Conservation (phyloP, 2,113 vertebrate species). For the Embiotoca jacksoni region DNA sequence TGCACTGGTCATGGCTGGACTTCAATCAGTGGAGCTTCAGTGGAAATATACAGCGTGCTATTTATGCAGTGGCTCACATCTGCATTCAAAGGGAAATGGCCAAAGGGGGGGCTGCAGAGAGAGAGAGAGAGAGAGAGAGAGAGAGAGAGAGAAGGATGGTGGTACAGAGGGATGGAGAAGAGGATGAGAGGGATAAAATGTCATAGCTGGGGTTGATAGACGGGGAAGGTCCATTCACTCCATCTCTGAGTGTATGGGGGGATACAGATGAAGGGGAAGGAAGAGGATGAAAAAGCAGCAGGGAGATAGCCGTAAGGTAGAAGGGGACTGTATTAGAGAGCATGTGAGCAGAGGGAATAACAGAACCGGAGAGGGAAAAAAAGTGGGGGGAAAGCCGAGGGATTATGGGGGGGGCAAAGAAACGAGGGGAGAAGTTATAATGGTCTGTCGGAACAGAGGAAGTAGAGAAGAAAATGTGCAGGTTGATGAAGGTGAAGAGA, state of each 20-base stretch:
- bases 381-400: conserved; percentile 20
- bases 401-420: conserved; percentile 53
- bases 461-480: conserved; percentile 41
- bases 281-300: conserved; percentile 58
- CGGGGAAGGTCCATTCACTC: conserved; percentile 64
- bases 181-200: conserved; percentile 76
- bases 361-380: conserved; percentile 6
- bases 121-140: conserved; percentile 23
- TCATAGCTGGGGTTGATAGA: conserved; percentile 66
- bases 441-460: conserved; percentile 40
- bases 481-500: conserved; percentile 64
- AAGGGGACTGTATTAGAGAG: conserved; percentile 50
- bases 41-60: conserved; percentile 63
- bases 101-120: conserved; percentile 7
- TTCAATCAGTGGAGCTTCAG: conserved; percentile 64
- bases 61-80: conserved; percentile 70
- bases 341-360: conserved; percentile 36
- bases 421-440: conserved; percentile 53
- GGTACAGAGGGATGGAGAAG: conserved; percentile 46
- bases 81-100: conserved; percentile 67
- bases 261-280: conserved; percentile 61
- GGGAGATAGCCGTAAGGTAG: conserved; percentile 50
- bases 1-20: conserved; percentile 68
- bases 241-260: conserved; percentile 55
- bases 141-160: conserved; percentile 28